phyloP scores from a whole-genome alignment of 2,888 invertebrate species.

The Gnatocerus cornutus region DNA sequence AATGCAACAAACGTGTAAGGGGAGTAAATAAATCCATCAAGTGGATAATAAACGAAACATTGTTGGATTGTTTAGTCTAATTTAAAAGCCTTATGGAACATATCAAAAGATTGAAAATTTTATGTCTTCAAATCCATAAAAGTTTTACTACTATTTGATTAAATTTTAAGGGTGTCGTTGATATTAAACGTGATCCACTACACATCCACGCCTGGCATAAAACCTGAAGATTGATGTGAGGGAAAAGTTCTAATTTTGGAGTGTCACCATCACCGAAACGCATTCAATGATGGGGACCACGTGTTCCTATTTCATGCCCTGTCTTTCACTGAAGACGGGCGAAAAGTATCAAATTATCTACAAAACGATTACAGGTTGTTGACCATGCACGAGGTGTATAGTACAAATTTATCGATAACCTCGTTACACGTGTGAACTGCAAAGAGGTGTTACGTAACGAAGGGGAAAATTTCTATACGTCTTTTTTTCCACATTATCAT shows the following conservation, averaged over 20 bases:
- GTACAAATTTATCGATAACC: conserved; percentile 23
- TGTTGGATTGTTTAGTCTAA: conserved; percentile 41
- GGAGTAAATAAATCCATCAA: conserved; percentile 39
- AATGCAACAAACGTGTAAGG: conserved; percentile 42
- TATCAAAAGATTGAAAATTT: conserved; percentile 1
- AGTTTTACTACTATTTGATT: conserved; percentile 20
- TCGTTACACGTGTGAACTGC: conserved; percentile 7
- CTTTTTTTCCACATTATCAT: not conserved
- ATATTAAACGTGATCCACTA: conserved; percentile 12
- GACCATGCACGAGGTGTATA: conserved; percentile 20
- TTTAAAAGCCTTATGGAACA: not conserved
- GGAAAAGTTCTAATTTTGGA: conserved; percentile 33
- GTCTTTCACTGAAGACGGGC: conserved; percentile 5
- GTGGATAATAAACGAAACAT: conserved; percentile 29
- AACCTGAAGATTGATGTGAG: conserved; percentile 18
- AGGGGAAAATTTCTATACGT: conserved; percentile 7
- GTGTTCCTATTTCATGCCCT: conserved; percentile 36
- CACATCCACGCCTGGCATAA: not conserved
- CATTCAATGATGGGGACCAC: conserved; percentile 26
- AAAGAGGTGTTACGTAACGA: conserved; percentile 12
- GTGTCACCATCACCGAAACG: conserved; percentile 16
- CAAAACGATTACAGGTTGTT: conserved; percentile 34
- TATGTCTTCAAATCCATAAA: conserved; percentile 11
- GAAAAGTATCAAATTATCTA: conserved; percentile 19
- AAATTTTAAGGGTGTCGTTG: conserved; percentile 4